Base-by-base conservation (phyloP, 2,888 invertebrate genomes). In the Acronicta alni region DNA sequence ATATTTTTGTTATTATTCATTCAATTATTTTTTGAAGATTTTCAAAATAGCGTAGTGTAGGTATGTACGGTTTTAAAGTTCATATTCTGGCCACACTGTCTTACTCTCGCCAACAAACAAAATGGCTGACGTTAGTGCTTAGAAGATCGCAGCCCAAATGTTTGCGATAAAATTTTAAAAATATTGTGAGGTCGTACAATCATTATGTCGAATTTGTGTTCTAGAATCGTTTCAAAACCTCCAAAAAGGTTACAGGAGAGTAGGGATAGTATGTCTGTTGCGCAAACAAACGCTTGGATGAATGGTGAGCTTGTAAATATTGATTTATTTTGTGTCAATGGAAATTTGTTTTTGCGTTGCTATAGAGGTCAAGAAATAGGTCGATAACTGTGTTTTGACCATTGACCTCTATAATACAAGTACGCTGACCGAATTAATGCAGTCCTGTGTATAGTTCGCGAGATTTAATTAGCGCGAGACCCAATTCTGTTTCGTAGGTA, bases 221-320 rank as follows among this genome's bases (percentile, higher is more conserved):
- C 96, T 81, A 96, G 97, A 95, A 96, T 96, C 79, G 95, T 96
- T 75, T 95, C 96, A 75, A 97, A 97, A 91, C 96, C 97, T 69
- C 95, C 95, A 66, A 97, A 97, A 94, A 96, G 97, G 82, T 95
- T 96, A 88, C 96, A 96, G 84, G 97, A 97, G 86, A 95, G 95
- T 82, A 87, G 97, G 86, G 97, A 97, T 70, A 90, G 84, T 85
- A 96, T 97, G 95, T 95, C 97, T 69, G 96, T 97, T 79, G 96
- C 97, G 54, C 97, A 97, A 94, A 97, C 97, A 41, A 97, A 97
- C 89, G 96, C 97, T 83, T 98, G 97, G 97, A 97, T 97, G 95
- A 97, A 97, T 90, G 97, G 97, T 97, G 95, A 96, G 96, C 81
- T 80, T 71, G 81, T 83, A 86, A 87, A 86, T 87, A 86, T 88